These are phyloP conservation scores for Paraescarpia echinospica DNA, from an alignment of 1,140 invertebrate species.

Conservation along the genomic window DNA sequence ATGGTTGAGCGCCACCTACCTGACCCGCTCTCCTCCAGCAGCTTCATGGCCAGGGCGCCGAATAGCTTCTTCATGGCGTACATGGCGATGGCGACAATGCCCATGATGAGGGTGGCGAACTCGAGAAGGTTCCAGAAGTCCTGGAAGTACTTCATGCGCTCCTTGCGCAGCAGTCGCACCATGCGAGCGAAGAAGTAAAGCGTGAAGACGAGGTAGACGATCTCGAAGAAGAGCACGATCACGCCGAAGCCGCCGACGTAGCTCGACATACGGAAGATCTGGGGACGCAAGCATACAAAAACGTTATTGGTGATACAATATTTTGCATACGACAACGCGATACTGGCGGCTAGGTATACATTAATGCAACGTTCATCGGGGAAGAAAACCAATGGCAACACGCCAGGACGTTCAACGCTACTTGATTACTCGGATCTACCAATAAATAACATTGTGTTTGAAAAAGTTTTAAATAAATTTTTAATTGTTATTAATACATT, in stretches of 20 bases:
- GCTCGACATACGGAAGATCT: conserved; percentile 55
- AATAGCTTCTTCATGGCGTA: conserved; percentile 59
- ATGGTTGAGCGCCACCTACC: conserved; percentile 36
- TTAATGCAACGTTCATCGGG: too few species aligned
- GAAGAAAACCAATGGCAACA: too few species aligned
- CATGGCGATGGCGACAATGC: conserved; percentile 58
- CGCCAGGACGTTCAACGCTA: too few species aligned
- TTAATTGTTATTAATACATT: too few species aligned
- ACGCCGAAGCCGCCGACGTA: conserved; percentile 56
- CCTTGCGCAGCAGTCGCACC: conserved; percentile 46
- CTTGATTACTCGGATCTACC: too few species aligned
- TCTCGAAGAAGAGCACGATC: conserved; percentile 52
- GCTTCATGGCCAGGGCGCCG: conserved; percentile 54
- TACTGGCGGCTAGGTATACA: too few species aligned
- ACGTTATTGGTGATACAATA: background rate
- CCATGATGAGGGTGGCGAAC: conserved; percentile 56
- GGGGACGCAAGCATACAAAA: conserved; percentile 18
- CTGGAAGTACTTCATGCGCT: conserved; percentile 57
- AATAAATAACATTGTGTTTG: too few species aligned
- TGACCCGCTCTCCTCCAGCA: conserved; percentile 52
- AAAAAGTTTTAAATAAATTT: too few species aligned
- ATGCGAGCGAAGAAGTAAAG: conserved; percentile 53
- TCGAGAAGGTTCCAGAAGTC: conserved; percentile 62
- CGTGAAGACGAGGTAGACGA: conserved; percentile 51
- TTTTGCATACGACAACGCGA: too few species aligned